Base-by-base conservation (phyloP, 2,888 invertebrate species). In the Hirtodrosophila confusa region DNA sequence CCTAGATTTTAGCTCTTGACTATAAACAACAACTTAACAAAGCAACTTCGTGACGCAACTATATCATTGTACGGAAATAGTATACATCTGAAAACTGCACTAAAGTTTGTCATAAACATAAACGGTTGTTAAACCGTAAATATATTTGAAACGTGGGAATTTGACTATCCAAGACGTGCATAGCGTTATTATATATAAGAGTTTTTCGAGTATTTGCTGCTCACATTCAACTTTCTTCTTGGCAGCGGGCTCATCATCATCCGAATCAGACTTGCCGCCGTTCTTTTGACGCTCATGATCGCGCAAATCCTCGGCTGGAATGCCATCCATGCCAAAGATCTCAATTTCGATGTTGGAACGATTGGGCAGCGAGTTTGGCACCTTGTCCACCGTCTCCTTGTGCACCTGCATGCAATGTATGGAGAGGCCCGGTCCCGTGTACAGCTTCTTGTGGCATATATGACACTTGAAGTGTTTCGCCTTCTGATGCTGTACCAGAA, bases 391-490 rank as follows among this genome's bases (percentile, higher is more conserved):
- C 63, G 98, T 98, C 93, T 99, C 99, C 93, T 99, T 99, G 92
- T 99, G 99, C 67, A 99, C 99, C 95, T 99, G 99, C 98, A 99
- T 98, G 93, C 99, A 99, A 92, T 99, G 99, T 93, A 99, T 99
- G 86, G 99, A 98, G 83, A 99, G 93, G 41, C 99, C 99, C 69
- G 99, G 99, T 4, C 91, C 91, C 55, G 99, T 99, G 92, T 99
- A 99, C 80, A 99, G 93, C 93, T 99, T 99, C 92, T 99, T 99
- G 93, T 99, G 99, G 93, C 99, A 99, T 92, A 99, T 98, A 92
- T 99, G 99, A 93, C 99, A 99, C 93, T 99, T 99, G 92, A 99
- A 99, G 93, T 99, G 99, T 92, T 99, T 99, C 47, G 99, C 99
- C 92, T 99, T 99, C 92, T 99, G 99, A 92, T 99, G 99, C 92